Percentiles rank a stretch among this genome's conserved stretches.
These are phyloP conservation scores for Scytalopus superciliaris DNA, from an alignment of 2,113 vertebrate species.

Conservation along the genomic window DNA sequence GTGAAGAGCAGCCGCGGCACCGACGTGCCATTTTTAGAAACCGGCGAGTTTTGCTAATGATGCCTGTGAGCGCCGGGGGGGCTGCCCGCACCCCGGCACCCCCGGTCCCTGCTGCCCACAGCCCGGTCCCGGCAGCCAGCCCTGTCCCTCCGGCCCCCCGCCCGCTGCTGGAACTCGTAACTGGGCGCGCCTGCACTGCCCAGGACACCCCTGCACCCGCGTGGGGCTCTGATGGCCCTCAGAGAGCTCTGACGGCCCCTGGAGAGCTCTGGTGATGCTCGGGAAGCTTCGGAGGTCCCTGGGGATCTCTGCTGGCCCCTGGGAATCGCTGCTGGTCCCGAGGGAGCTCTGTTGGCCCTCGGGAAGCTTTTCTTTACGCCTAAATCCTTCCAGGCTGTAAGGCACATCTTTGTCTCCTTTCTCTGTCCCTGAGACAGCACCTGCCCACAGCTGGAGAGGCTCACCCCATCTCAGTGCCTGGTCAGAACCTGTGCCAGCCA, in stretches of 20 bases:
- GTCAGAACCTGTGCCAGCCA: not conserved
- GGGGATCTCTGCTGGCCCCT: not conserved
- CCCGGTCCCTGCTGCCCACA: rapidly evolving
- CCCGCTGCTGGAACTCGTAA: not conserved
- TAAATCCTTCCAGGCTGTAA: not conserved
- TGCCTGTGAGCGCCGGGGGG: not conserved
- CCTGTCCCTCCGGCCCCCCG: not conserved
- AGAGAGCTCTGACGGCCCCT: not conserved
- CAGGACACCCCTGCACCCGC: not conserved
- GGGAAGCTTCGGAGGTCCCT: not conserved
- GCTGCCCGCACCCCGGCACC: not conserved
- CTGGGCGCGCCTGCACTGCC: not conserved
- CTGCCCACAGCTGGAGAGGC: not conserved
- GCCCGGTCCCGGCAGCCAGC: not conserved
- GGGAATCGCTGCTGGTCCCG: not conserved
- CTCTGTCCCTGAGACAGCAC: not conserved
- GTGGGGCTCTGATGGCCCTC: not conserved
- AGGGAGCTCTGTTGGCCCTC: not conserved
- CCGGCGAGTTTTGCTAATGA: not conserved
- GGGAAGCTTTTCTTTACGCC: not conserved
- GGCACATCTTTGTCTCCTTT: not conserved
- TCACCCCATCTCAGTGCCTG: rapidly evolving
- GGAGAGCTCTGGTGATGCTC: not conserved
- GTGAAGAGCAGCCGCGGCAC: not conserved
- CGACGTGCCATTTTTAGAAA: constrained; percentile 10